Conservation (phyloP, 2,888 invertebrate species). For the Thymelicus acteon region DNA sequence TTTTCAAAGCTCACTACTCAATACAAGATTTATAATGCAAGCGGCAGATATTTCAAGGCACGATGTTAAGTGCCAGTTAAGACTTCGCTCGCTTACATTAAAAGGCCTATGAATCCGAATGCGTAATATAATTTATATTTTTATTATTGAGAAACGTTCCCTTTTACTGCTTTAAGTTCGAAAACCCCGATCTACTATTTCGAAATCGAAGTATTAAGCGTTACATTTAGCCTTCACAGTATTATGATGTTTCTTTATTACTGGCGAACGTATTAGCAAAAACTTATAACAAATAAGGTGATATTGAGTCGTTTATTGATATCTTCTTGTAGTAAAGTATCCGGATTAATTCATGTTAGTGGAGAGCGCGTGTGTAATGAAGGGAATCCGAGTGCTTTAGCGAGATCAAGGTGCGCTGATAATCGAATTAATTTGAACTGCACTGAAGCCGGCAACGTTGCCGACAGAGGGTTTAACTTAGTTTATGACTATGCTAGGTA, state of each 20-base stretch:
- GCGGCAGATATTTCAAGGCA: slow-evolving; percentile 11
- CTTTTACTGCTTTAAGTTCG: slow-evolving; percentile 12
- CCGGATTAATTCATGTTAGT: slow-evolving; percentile 16
- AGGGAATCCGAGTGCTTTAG: slow-evolving; percentile 72
- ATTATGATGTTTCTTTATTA: slow-evolving; percentile 37
- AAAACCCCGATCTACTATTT: not conserved
- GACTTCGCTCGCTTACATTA: slow-evolving; percentile 8
- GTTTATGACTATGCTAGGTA: slow-evolving; percentile 80
- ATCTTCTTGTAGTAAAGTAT: not conserved
- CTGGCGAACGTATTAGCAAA: not conserved
- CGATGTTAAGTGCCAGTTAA: slow-evolving; percentile 9
- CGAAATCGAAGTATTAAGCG: not conserved
- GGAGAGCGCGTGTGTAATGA: slow-evolving; percentile 59
- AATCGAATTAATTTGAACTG: slow-evolving; percentile 81
- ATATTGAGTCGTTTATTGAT: not conserved
- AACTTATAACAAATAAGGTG: not conserved
- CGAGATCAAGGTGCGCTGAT: slow-evolving; percentile 79
- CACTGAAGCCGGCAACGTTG: slow-evolving; percentile 72
- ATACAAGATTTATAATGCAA: slow-evolving; percentile 43
- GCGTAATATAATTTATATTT: slow-evolving; percentile 13
- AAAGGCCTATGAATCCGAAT: slow-evolving; percentile 32
- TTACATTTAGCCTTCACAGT: slow-evolving; percentile 41
- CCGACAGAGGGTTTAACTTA: slow-evolving; percentile 78
- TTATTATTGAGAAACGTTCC: slow-evolving; percentile 13
- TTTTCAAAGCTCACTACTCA: slow-evolving; percentile 47